Base-by-base conservation (phyloP, 2,797 vertebrate species). In the Phyllotis vaccarum region DNA sequence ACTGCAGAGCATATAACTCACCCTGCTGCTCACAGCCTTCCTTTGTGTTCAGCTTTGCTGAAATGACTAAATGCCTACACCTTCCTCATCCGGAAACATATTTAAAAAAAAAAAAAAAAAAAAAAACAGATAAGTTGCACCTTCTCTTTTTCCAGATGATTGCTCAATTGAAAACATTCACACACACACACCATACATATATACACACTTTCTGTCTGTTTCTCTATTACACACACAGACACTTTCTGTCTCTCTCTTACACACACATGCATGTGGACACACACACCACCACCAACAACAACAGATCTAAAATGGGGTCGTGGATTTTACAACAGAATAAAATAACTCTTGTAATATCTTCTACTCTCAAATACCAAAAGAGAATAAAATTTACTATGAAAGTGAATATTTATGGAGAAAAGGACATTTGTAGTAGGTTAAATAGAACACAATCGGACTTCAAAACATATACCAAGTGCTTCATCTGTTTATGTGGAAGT, bases 91-190 rank as follows among this genome's bases (percentile, higher is more conserved):
- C 1, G 3, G 34, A 52, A 37, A 68, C n/a, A 27, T 16, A 8
- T n/a, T 66, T 49, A 31, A 79, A 40, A 12, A 64, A 64, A 27
- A 29, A 27, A 62, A 60, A 24, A 60, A 27, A 27, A 62, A 29
- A 27, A 27, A 62, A 17, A 16, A 8, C 34, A 66, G 29, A 6
- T 91, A 60, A 66, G 58, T 91, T 96, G 97, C 80, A 94, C 86
- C 87, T 95, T 91, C 62, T 91, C 83, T 95, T 95, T 93, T 90
- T 49, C 93, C 68, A 88, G 66, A 60, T 66, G 87, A 86, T 88
- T 56, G 85, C 76, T 96, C 91, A 81, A 86, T 19, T 86, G 74
- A 70, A 89, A 72, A 60, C 27, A 62, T n/a, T 37, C 14, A 40
- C n/a, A 70, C 66, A 34, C 62, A 64, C 62, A 66, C 64, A 34